These are phyloP conservation scores for Marmota monax DNA, from an alignment of 2,113 vertebrate species.

Conservation along the genomic window DNA sequence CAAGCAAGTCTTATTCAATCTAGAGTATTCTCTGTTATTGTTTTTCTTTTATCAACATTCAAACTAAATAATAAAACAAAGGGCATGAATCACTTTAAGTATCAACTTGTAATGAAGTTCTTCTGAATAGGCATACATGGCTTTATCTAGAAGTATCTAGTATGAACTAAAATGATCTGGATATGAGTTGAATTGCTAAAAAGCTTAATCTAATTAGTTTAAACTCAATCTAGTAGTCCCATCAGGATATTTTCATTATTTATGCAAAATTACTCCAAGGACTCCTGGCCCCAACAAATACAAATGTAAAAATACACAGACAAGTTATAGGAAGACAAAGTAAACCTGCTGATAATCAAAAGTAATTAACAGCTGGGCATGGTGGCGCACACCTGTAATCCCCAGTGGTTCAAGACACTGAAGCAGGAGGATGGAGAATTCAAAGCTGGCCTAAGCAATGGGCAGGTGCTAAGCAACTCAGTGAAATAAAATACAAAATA, in stretches of 20 bases:
- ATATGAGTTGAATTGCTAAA: slow-evolving; percentile 10
- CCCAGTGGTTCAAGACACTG: too few relatives aligned
- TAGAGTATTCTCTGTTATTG: background rate
- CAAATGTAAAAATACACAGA: slow-evolving; percentile 40
- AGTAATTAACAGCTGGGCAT: background rate
- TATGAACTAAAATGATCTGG: background rate
- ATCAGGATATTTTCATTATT: slow-evolving; percentile 20
- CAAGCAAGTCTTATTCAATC: background rate
- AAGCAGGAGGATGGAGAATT: too few relatives aligned
- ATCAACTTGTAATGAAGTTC: background rate
- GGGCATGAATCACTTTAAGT: slow-evolving; percentile 11
- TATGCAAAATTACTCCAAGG: slow-evolving; percentile 8
- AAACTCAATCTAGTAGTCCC: background rate
- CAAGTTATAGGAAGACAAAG: background rate
- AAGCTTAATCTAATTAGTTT: background rate
- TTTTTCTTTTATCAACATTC: slow-evolving; percentile 40
- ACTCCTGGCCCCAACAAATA: background rate
- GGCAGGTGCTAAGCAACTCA: too few relatives aligned
- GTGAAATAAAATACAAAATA: too few relatives aligned
- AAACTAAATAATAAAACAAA: slow-evolving; percentile 51
- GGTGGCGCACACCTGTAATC: too few relatives aligned
- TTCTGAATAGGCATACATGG: background rate
- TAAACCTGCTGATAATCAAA: background rate
- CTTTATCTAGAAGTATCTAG: background rate
- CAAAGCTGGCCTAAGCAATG: too few relatives aligned